Evolutionary conservation across 2,797 vertebrate genomes (phyloP).

Genomic region (Cichlasoma orientale): DNA sequence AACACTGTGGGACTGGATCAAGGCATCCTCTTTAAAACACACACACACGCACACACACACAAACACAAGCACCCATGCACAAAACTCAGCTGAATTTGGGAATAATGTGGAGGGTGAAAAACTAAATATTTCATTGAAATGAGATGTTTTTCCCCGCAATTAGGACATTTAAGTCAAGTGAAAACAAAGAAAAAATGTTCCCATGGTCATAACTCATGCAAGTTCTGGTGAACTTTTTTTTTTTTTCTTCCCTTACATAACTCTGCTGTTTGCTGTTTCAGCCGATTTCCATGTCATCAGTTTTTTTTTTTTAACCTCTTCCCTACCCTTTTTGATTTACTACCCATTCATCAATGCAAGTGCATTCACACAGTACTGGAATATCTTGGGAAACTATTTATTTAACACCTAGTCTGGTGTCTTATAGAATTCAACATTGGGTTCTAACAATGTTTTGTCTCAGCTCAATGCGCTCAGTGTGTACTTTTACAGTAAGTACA

Average conservation of each 20-base stretch:
- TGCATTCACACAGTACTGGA: neutral
- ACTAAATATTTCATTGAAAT: constrained; percentile 3
- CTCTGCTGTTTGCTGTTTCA: constrained; percentile 43
- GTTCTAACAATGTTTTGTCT: neutral
- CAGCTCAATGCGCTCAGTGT: neutral
- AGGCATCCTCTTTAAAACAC: neutral
- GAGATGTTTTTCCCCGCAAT: constrained; percentile 1
- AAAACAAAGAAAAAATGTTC: constrained; percentile 50
- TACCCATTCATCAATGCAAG: neutral
- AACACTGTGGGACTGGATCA: neutral
- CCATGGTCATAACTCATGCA: constrained; percentile 39
- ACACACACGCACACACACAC: neutral
- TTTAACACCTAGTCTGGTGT: neutral
- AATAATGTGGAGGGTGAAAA: neutral
- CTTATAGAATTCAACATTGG: neutral
- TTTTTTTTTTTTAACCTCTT: constrained; percentile 16
- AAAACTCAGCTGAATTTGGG: neutral
- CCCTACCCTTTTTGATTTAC: neutral
- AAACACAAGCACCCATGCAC: neutral
- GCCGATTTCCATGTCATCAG: constrained; percentile 5
- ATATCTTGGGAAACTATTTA: neutral
- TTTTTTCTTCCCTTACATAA: constrained; percentile 30
- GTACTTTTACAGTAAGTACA: neutral
- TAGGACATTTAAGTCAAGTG: constrained; percentile 8
- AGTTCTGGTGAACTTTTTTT: constrained; percentile 21